phyloP scores from a whole-genome alignment of 2,113 vertebrate genomes.

The Haplotaxodon microlepis region DNA sequence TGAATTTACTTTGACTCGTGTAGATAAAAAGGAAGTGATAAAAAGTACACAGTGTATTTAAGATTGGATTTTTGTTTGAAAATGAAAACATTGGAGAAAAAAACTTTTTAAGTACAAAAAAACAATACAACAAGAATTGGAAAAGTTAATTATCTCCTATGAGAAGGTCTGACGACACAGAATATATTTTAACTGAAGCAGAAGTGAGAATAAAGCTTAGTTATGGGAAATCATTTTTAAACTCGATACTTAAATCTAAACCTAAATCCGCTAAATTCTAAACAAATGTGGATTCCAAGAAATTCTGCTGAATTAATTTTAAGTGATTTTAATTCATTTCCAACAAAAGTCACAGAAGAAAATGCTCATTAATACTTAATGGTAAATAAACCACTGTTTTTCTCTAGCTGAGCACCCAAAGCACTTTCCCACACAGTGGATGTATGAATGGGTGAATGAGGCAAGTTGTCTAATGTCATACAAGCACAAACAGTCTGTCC shows the following conservation, averaged over 20 bases:
- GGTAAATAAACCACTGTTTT: neutral
- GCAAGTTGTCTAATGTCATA: neutral
- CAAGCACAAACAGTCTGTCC: neutral
- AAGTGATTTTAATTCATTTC: neutral
- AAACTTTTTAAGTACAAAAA: neutral
- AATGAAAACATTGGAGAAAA: accelerated
- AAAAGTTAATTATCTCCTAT: neutral
- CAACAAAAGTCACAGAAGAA: neutral
- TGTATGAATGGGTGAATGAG: neutral
- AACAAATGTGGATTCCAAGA: neutral
- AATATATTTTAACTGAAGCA: neutral
- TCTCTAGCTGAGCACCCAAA: neutral
- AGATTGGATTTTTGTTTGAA: neutral
- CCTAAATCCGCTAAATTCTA: neutral
- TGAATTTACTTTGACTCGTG: neutral
- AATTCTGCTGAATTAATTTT: neutral
- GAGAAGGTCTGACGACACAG: neutral
- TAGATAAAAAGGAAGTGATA: neutral
- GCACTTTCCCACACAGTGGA: neutral
- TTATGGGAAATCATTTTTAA: neutral
- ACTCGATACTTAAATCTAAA: neutral
- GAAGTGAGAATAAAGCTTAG: neutral
- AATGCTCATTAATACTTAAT: neutral
- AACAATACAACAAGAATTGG: neutral
- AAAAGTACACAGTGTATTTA: neutral